Conservation (phyloP, 2,113 vertebrate species). For the Parotia lawesii region DNA sequence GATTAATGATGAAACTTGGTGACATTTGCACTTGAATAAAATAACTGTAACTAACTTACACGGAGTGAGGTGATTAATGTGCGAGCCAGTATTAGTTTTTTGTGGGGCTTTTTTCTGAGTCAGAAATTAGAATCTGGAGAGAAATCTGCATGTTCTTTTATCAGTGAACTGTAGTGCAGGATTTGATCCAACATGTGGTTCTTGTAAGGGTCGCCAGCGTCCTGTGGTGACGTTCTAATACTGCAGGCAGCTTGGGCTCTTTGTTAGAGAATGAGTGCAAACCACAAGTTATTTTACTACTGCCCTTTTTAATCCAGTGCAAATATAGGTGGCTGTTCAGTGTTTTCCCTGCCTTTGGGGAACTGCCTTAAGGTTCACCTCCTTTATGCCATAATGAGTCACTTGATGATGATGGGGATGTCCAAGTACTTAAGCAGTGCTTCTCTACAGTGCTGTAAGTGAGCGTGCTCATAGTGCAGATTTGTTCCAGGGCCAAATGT, state of each 20-base stretch:
- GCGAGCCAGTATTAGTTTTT: background rate
- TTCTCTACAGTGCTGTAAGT: background rate
- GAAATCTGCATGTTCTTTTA: background rate
- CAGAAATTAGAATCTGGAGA: background rate
- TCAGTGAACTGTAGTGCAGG: background rate
- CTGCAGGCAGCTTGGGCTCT: background rate
- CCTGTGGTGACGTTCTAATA: background rate
- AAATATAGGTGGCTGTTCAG: accelerated
- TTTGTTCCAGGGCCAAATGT: background rate
- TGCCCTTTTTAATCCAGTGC: background rate
- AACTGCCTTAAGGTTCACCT: background rate
- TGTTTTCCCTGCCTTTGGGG: background rate
- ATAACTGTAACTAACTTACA: background rate
- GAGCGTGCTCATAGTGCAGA: background rate
- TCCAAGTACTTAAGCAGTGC: background rate
- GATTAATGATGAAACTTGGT: background rate
- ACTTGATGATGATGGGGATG: background rate
- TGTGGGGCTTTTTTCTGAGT: background rate
- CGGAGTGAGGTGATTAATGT: background rate
- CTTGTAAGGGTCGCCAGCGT: background rate
- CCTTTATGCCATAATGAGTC: background rate
- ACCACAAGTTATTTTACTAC: background rate
- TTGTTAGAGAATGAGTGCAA: background rate
- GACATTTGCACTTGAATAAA: background rate
- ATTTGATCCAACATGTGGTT: background rate